Base-by-base conservation (phyloP, 1,140 invertebrate species). In the Micrasema longulum region DNA sequence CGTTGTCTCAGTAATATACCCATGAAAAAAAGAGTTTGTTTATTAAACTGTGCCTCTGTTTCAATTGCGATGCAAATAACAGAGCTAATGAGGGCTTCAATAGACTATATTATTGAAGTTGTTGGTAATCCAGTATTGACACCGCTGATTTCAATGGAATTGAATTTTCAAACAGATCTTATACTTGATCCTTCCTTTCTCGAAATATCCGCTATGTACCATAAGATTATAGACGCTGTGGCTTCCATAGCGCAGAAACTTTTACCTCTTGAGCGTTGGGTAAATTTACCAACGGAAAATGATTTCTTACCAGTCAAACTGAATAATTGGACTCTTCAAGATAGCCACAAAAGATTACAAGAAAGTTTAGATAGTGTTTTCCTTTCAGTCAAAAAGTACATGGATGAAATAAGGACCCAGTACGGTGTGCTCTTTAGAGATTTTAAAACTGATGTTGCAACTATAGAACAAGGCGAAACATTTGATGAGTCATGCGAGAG, bases 401-500 rank as follows among this genome's bases (percentile, higher is more conserved):
- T 83, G 64, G 78, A 79, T 20, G 74, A 75, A 60, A 76, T 85
- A 66, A 80, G 79, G 68, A 31, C 69, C 68, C 77, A 80, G 73
- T 84, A 83, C 67, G 66, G 76, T 45, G 82, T 84, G 80, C 63
- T 84, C 79, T 52, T 70, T 18, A 26, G 26, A 52, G 73, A 47
- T 67, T 77, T 66, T 77, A 78, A 20, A n/a, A 52, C 45, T 10
- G 26, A 63, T 31, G 89, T 90, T 77, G 86, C 89, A 67, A 12
- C n/a, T 50, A 38, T 63, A 31, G 57, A 26, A 10, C 73, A 43
- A 64, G 77, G 65, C 77, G 62, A 52, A 14, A 22, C 43, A 26
- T 90, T 90, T 77, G 86, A 89, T 67, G 84, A 84, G 43, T 87
- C 85, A 48, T 84, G 86, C 36, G 82, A 84, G 22, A 87, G 89